Evolutionary conservation across 2,888 invertebrate species (phyloP), one percentile per base, ranked within the genome.

Genomic region (Ochropleura plecta): DNA sequence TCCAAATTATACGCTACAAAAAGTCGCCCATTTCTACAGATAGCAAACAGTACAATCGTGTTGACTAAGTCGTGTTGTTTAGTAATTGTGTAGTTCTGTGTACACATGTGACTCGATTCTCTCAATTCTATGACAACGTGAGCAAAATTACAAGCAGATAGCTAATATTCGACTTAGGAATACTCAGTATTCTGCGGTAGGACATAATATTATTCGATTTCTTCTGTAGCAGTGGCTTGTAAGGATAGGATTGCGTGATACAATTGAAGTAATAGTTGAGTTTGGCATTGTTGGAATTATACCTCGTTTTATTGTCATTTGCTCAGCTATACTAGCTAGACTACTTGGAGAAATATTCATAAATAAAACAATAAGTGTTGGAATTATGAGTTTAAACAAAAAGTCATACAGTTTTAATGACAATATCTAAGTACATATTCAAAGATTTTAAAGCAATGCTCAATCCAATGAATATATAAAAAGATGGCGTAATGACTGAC

Each of bases 81-180:
- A 30, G 30, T 30, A 30, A 30, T 30, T 30, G 30, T 30, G 30
- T 30, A 30, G 30, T 30, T 59, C 42, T 51, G 57, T 48, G 49
- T 63, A 72, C 59, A 60, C 53, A 79, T 75, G 80, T 51, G 9
- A 62, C 12, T 75, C 16, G 69, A 60, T 80, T 73, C 76, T 82
- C 82, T 84, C 63, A 73, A 82, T 80, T 70, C 84, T 20, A 60
- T 70, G 62, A 70, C 64, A 53, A 30, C 81, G 42, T 46, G 82
- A 40, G 48, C 65, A 65, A 84, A 84, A 82, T 82, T n/a, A 53
- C 68, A 83, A 82, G 70, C 49, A 76, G 80, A 46, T 75, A 72
- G 51, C 20, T 62, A 53, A 70, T 67, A 67, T 79, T 78, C 49
- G 66, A 60, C 51, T 74, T 42, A 57, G 48, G 16, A 70, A 64